Base-by-base conservation (phyloP, 2,888 invertebrate genomes). In the Nomada hirtipes region DNA sequence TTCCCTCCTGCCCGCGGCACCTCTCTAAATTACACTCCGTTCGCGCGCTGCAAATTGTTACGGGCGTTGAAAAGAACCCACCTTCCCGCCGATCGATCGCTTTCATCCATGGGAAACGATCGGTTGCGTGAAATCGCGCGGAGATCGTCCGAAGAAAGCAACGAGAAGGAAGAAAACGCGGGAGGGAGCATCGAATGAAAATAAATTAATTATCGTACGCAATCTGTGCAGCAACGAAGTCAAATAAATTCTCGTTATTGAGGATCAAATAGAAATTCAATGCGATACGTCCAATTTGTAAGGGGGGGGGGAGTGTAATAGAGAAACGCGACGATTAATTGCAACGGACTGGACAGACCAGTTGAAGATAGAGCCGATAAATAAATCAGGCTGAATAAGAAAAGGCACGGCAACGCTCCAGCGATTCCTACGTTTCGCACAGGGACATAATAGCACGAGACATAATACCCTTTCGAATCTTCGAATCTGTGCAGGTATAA, bases 1-100 rank as follows among this genome's bases (percentile, higher is more conserved):
- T 64, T 64, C 79, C 36, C n/a, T 11, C 1, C 20, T n/a, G 13
- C 78, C 36, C 7, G 23, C 15, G 29, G 13, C 50, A 13, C 36
- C 15, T 50, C 53, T 44, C 26, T 18, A 64, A 50, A 77, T 71
- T 65, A 55, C 64, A 77, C 70, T 65, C 71, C 70, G 26, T 79
- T 77, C 79, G 57, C 78, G 78, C 70, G 60, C 60, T 78, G 70
- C 71, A 77, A 77, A 78, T 60, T 65, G 53, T 70, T 71, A 26
- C 13, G 2, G 63, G 57, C 76, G 20, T 55, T 29, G 23, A 15
- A 47, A 60, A 26, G 50, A 53, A 10, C 4, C 26, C 2, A 13
- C 52, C 29, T 13, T 18, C 52, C 9, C 60, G 26, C 2, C 36
- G 63, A 59, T 47, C 65, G 59, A 36, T 65, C 36, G 59, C 15